These are phyloP conservation scores for Pholis gunnellus DNA, from an alignment of 2,113 vertebrate genomes.

Conservation along the genomic window DNA sequence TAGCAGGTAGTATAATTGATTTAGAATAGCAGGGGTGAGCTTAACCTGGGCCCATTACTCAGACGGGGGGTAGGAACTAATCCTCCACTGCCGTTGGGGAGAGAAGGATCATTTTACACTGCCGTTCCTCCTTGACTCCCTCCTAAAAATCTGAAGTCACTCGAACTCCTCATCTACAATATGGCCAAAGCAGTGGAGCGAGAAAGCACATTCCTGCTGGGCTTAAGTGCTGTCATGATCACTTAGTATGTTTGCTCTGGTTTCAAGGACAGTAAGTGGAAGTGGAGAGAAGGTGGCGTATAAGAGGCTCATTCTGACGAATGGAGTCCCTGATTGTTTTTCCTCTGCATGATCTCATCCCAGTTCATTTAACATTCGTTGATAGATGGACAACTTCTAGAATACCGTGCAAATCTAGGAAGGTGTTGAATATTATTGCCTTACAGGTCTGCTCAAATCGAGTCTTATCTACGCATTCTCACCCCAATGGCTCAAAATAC, in stretches of 20 bases:
- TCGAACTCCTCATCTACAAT: constrained; percentile 57
- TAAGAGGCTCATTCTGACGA: constrained; percentile 35
- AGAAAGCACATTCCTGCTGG: constrained; percentile 49
- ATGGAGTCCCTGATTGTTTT: constrained; percentile 57
- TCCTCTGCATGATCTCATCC: constrained; percentile 1
- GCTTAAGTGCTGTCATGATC: constrained; percentile 54
- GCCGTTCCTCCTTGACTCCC: constrained; percentile 46
- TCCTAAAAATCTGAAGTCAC: constrained; percentile 61
- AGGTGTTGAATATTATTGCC: background rate
- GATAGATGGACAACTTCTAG: background rate
- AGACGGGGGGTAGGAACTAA: constrained; percentile 57
- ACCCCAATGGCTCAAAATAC: background rate
- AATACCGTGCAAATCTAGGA: background rate
- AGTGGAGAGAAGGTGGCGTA: constrained; percentile 24
- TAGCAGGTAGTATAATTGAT: constrained; percentile 68
- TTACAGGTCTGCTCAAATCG: background rate
- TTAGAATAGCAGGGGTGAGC: constrained; percentile 58
- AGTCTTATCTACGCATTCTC: background rate
- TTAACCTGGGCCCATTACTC: constrained; percentile 58
- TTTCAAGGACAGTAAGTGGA: constrained; percentile 54
- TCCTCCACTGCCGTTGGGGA: constrained; percentile 54
- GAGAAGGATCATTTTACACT: constrained; percentile 61
- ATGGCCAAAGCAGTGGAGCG: constrained; percentile 47
- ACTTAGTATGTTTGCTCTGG: constrained; percentile 47
- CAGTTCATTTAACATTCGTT: constrained; percentile 11